Evolutionary conservation across 1,140 invertebrate species (phyloP), one percentile per base, ranked within the genome.

Genomic region (Drosophila busckii): DNA sequence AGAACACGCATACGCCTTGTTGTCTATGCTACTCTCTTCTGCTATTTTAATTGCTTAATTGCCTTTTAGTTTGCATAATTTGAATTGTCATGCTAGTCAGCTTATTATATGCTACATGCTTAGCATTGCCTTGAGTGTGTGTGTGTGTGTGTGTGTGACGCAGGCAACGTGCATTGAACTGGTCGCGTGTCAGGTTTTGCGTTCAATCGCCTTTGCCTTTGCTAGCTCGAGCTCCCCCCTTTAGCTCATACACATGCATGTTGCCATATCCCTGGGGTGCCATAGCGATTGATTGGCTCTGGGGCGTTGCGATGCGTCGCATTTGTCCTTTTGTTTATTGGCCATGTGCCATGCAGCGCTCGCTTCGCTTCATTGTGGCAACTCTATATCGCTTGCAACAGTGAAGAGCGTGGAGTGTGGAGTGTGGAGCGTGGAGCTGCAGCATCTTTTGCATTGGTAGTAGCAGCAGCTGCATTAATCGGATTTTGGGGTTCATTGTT

Each of bases 281-380:
- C 68, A 84, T 84, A 84, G 82, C 80, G 71, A 84, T 84, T 84
- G 78, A 84, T 84, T 84, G 78, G 71, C 78, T 84, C 38, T 78
- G 80, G 71, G 71, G 71, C 73, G 58, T 55, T 48, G 53, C 73
- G 68, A 63, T 70, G 75, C 64, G 54, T 61, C 69, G 75, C 73
- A 65, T 73, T 80, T 82, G 69, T 80, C 73, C 75, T 65, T 82
- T 80, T 80, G 73, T 80, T 80, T 80, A 80, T 80, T 73, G 65
- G 59, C 44, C 44, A 62, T 71, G 63, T 63, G 38, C 23, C 29
- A 23, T 22, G 8, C 28, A 23, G 16, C 23, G 29, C n/a, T 20
- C 35, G 22, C 31, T n/a, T 12, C 69, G 64, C 58, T 70, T 55
- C 71, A 78, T 78, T 78, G 71, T n/a, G n/a, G n/a, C n/a, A n/a